Conservation (phyloP, 2,888 invertebrate species). For the Lithophane leautieri region DNA sequence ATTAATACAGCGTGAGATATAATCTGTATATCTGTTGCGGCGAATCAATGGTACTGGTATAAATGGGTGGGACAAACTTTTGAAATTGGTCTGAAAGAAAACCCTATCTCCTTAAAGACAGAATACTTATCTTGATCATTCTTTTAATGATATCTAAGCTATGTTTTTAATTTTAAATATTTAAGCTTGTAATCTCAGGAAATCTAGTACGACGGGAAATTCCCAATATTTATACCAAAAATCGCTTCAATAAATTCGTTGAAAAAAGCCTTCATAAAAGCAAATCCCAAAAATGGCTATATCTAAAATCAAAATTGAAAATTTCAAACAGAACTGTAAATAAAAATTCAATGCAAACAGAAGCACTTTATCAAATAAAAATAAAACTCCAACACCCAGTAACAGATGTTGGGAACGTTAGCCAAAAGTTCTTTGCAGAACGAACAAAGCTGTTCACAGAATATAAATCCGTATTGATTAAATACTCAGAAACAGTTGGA, state of each 20-base stretch:
- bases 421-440: slow-evolving; percentile 31
- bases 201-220: not conserved
- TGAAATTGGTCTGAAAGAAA: not conserved
- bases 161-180: not conserved
- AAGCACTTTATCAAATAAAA: slow-evolving; percentile 26
- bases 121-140: not conserved
- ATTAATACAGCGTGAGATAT: slow-evolving; percentile 35
- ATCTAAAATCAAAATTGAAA: slow-evolving; percentile 12
- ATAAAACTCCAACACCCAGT: slow-evolving; percentile 15
- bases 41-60: slow-evolving; percentile 22
- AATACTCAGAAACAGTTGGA: slow-evolving; percentile 33
- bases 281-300: not conserved
- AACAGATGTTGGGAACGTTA: slow-evolving; percentile 35
- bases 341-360: slow-evolving; percentile 14
- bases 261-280: not conserved
- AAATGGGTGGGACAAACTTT: slow-evolving; percentile 9
- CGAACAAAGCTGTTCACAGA: slow-evolving; percentile 29
- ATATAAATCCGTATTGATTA: slow-evolving; percentile 55
- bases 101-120: not conserved
- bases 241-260: not conserved
- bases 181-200: not conserved
- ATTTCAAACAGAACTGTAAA: slow-evolving; percentile 8
- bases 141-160: not conserved
- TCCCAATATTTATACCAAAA: not conserved
- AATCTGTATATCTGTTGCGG: slow-evolving; percentile 22